Percentiles rank a stretch among this genome's conserved stretches.
Conservation (phyloP, 2,888 invertebrate species). For the Oxyteleia sp. region DNA sequence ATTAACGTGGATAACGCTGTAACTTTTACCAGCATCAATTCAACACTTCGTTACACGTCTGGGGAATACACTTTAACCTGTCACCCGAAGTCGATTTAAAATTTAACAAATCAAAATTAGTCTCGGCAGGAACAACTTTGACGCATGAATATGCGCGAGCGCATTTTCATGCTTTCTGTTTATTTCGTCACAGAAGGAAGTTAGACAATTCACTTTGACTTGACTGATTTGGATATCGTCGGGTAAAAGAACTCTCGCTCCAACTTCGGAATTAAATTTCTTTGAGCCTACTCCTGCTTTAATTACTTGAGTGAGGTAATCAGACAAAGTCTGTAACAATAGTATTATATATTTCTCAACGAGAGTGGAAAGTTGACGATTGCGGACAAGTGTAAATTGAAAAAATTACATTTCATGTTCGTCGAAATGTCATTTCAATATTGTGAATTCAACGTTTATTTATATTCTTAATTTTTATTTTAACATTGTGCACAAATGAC, state of each 20-base stretch:
- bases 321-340: not conserved
- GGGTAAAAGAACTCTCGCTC: not conserved
- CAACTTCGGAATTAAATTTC: not conserved
- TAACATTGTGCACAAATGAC: too few species aligned
- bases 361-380: too few species aligned
- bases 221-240: constrained; percentile 13
- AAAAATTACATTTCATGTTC: too few species aligned
- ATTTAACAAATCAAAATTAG: constrained; percentile 25
- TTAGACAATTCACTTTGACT: constrained; percentile 19
- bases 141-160: constrained; percentile 1
- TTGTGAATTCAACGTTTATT: too few species aligned
- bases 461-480: too few species aligned
- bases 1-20: not conserved
- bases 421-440: too few species aligned
- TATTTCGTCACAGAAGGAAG: not conserved
- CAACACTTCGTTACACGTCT: constrained; percentile 21
- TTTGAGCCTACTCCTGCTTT: not conserved
- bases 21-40: constrained; percentile 6
- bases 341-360: too few species aligned
- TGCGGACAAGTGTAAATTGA: too few species aligned
- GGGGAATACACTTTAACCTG: constrained; percentile 1
- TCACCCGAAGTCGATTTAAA: not conserved
- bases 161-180: not conserved
- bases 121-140: not conserved
- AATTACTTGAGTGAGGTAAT: not conserved